Evolutionary conservation across 2,797 vertebrate genomes (phyloP).

Genomic region (Thripadectes ignobilis): DNA sequence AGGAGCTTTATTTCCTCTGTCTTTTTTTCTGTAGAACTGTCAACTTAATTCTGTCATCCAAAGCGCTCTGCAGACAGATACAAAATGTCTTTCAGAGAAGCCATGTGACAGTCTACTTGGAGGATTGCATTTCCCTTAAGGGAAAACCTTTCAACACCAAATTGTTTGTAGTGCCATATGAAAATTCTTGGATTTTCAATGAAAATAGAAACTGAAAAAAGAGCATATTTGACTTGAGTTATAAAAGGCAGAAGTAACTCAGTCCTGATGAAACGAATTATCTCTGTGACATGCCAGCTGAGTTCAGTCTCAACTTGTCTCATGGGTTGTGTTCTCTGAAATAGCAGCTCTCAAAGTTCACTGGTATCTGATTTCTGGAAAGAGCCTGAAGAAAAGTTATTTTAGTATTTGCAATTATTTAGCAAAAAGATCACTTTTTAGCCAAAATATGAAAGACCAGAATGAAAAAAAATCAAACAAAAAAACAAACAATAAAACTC

Average conservation of each 20-base stretch:
- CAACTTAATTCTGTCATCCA: neutral
- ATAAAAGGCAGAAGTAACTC: neutral
- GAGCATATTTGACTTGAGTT: neutral
- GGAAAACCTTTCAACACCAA: constrained; percentile 19
- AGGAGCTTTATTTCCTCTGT: neutral
- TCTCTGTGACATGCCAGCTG: neutral
- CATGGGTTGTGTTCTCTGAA: neutral
- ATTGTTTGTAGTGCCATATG: neutral
- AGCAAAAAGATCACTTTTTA: neutral
- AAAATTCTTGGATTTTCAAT: constrained; percentile 29
- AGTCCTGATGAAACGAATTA: accelerated
- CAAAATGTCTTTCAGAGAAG: constrained; percentile 24
- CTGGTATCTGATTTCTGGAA: neutral
- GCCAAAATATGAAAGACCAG: neutral
- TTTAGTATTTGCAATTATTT: neutral
- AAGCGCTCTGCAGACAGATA: neutral
- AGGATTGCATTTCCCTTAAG: neutral
- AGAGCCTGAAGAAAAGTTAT: neutral
- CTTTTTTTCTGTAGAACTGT: neutral
- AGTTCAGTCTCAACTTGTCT: neutral
- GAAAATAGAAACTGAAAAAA: neutral
- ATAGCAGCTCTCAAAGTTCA: neutral
- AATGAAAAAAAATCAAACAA: too few species aligned
- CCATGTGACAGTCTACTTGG: neutral
- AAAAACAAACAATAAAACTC: too few species aligned